Evolutionary conservation across 2,888 invertebrate genomes (phyloP), one percentile per base, ranked within the genome.

Genomic region (Drosophila anceps): DNA sequence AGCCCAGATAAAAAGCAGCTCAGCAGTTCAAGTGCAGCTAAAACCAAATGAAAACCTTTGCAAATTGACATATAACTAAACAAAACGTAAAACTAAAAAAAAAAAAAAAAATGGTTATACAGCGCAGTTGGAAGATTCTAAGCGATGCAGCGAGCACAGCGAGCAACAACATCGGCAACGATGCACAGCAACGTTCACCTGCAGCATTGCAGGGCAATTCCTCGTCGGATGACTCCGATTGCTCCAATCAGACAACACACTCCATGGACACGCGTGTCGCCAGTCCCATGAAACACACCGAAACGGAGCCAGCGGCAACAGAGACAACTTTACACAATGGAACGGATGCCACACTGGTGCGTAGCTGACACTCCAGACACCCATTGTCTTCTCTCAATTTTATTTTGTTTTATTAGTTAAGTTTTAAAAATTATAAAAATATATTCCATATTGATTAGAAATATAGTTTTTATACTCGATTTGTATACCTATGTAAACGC

Each of bases 161-260:
- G 7, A 72, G 69, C 55, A 76, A 69, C 59, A 66, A 24, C 33
- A 48, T 55, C n/a, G 53, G 51, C 68, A 55, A 33, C 39, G 82
- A 79, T 66, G 64, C 48, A 10, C 74, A 69, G 46, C 84, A 82
- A 39, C 88, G 91, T 62, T 88, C 92, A 4, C 91, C 92, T 41
- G 82, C 90, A 58, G 84, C 84, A 31, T 63, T 90, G 43, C 91
- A 91, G 31, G 44, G 54, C 9, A 85, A 79, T 31, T 90, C 91
- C 6, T 93, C 92, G 1, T 93, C 93, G 4, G 93, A 93, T 58
- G 93, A 93, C 73, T 93, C 93, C 4, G 92, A 93, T 72, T 91
- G 93, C 60, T 93, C 93, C 13, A 93, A 92, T 77, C 92, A 93
- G 68, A 93, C 92, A 24, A 91, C 90, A 29, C 92, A 92, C 59